These are phyloP conservation scores for Plebejus anna DNA, from an alignment of 2,888 invertebrate genomes.

Conservation along the genomic window DNA sequence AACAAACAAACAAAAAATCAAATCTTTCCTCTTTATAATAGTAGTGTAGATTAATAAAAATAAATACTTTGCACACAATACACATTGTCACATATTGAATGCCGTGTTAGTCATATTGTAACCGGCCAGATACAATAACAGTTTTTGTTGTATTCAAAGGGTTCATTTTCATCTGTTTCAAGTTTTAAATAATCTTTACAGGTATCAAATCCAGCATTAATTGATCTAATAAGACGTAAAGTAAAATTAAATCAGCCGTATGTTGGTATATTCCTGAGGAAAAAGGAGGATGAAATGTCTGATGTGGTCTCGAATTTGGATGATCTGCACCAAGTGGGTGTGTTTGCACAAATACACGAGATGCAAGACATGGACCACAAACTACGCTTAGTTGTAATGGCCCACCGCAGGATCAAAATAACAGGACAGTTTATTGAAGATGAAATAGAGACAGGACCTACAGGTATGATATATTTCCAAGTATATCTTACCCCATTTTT, in stretches of 20 bases:
- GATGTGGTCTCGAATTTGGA: slow-evolving; percentile 91
- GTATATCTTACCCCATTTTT: background rate
- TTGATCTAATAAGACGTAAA: slow-evolving; percentile 94
- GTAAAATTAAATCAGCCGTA: slow-evolving; percentile 98
- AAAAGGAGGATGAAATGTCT: slow-evolving; percentile 91
- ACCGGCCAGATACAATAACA: no score
- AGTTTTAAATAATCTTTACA: slow-evolving; percentile 54
- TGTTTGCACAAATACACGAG: slow-evolving; percentile 99
- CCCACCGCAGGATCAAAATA: slow-evolving; percentile 92
- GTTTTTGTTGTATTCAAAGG: no score
- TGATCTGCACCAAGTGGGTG: slow-evolving; percentile 94
- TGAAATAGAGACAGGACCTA: slow-evolving; percentile 80
- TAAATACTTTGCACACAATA: no score
- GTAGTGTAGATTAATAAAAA: no score
- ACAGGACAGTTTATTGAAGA: slow-evolving; percentile 89
- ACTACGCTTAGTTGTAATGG: slow-evolving; percentile 95
- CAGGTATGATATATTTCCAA: slow-evolving; percentile 56
- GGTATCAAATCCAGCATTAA: slow-evolving; percentile 91
- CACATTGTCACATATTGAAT: no score
- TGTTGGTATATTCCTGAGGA: slow-evolving; percentile 97
- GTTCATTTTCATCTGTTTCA: no score
- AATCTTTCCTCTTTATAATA: no score
- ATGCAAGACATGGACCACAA: slow-evolving; percentile 96
- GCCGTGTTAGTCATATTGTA: no score
- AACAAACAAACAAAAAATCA: no score